phyloP scores from a whole-genome alignment of 1,140 invertebrate species.

The Onthophagus taurus region DNA sequence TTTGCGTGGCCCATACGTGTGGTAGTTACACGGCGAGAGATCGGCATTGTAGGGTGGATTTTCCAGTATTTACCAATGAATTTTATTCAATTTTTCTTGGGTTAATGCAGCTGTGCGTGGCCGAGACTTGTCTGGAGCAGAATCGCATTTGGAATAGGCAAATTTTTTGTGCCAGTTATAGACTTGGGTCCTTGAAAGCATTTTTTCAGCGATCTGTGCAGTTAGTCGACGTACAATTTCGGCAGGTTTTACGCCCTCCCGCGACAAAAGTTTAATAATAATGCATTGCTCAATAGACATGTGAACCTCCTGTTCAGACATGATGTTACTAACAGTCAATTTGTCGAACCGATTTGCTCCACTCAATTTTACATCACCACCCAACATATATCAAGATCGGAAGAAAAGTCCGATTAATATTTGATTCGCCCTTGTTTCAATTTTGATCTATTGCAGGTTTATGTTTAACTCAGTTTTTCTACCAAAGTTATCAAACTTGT shows the following conservation, averaged over 20 bases:
- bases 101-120: not conserved
- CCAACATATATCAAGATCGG: conserved; percentile 1
- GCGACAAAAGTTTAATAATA: not conserved
- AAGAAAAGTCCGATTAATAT: conserved; percentile 1
- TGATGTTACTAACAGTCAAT: conserved; percentile 1
- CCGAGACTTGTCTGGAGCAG: not conserved
- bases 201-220: not conserved
- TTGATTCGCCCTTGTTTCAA: no score
- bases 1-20: no score
- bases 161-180: not conserved
- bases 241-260: not conserved
- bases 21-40: not conserved
- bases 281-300: not conserved
- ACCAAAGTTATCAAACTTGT: no score
- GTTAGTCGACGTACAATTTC: not conserved
- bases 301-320: not conserved
- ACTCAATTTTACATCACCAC: not conserved
- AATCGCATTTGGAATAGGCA: not conserved
- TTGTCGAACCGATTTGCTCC: not conserved
- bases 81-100: not conserved
- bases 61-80: not conserved
- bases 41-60: not conserved
- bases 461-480: no score
- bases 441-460: not conserved
- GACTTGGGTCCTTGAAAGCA: not conserved